phyloP scores from a whole-genome alignment of 2,888 invertebrate genomes.

The Sialis fuliginosa region DNA sequence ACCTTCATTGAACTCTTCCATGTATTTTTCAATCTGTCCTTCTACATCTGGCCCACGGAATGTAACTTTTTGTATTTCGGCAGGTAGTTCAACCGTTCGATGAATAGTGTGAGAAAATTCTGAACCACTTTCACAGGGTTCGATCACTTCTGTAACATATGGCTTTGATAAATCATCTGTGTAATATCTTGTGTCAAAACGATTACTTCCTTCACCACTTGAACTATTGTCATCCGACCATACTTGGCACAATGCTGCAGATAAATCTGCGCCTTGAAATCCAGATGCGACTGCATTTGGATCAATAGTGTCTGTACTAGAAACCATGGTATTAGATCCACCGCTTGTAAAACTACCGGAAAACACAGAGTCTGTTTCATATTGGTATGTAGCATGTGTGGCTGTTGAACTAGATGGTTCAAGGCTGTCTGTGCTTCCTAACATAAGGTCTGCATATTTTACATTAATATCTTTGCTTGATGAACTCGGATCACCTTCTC shows the following conservation, averaged over 20 bases:
- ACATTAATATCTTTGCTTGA: slow-evolving; percentile 23
- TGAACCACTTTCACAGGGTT: slow-evolving; percentile 25
- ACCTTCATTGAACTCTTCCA: slow-evolving; percentile 30
- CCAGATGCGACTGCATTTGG: slow-evolving; percentile 30
- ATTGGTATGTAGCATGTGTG: slow-evolving; percentile 68
- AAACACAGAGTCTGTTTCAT: slow-evolving; percentile 70
- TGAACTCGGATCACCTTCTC: slow-evolving; percentile 27
- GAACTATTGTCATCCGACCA: slow-evolving; percentile 27
- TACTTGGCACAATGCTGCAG: slow-evolving; percentile 24
- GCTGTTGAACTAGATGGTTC: slow-evolving; percentile 66
- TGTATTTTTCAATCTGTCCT: slow-evolving; percentile 28
- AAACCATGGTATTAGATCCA: slow-evolving; percentile 72
- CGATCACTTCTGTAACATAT: slow-evolving; percentile 29
- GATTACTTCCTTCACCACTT: slow-evolving; percentile 15
- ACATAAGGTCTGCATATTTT: slow-evolving; percentile 29
- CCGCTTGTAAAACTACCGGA: slow-evolving; percentile 71
- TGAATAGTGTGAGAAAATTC: slow-evolving; percentile 28
- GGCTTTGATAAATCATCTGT: slow-evolving; percentile 21
- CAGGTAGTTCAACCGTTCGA: slow-evolving; percentile 28
- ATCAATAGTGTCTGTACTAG: slow-evolving; percentile 53
- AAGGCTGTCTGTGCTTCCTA: slow-evolving; percentile 53
- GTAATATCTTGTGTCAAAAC: slow-evolving; percentile 15
- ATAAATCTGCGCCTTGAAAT: slow-evolving; percentile 27
- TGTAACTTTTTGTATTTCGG: slow-evolving; percentile 31
- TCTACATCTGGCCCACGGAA: slow-evolving; percentile 34